Evolutionary conservation across 1,140 invertebrate genomes (phyloP).

Genomic region (Dufourea novaeangliae): DNA sequence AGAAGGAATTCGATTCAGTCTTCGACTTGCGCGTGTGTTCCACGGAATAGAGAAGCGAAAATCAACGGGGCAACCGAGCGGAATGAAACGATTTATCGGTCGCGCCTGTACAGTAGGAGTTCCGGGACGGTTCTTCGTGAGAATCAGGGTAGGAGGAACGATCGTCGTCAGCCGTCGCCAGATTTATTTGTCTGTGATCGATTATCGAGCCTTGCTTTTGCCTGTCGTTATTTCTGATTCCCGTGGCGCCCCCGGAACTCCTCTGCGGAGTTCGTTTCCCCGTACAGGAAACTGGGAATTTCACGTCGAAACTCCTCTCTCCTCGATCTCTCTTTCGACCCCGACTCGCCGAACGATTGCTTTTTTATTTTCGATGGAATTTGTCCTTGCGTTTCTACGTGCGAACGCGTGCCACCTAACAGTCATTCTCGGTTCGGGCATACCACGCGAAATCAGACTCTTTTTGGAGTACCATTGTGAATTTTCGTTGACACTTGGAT

Average conservation of each 20-base stretch:
- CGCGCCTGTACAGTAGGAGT: background rate
- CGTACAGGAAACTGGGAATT: background rate
- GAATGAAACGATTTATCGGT: constrained; percentile 14
- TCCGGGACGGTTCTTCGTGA: constrained; percentile 13
- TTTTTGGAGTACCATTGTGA: no score
- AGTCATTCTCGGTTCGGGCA: no score
- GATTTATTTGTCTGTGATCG: constrained; percentile 56
- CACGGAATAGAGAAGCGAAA: constrained; percentile 9
- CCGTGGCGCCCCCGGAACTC: background rate
- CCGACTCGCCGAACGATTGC: background rate
- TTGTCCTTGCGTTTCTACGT: background rate
- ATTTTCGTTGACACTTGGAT: no score
- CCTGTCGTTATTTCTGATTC: constrained; percentile 13
- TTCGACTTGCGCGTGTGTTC: background rate
- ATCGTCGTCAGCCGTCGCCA: constrained; percentile 16
- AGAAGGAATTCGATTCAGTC: no score
- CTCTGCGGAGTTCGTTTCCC: background rate
- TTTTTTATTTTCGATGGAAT: constrained; percentile 23
- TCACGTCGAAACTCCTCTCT: background rate
- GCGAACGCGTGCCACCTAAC: background rate
- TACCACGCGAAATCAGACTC: no score
- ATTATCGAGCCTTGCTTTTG: constrained; percentile 45
- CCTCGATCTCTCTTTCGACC: background rate
- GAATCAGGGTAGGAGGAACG: constrained; percentile 19
- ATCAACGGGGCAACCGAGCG: background rate